phyloP scores from a whole-genome alignment of 2,113 vertebrate genomes.

The Eudyptes chrysolophus region DNA sequence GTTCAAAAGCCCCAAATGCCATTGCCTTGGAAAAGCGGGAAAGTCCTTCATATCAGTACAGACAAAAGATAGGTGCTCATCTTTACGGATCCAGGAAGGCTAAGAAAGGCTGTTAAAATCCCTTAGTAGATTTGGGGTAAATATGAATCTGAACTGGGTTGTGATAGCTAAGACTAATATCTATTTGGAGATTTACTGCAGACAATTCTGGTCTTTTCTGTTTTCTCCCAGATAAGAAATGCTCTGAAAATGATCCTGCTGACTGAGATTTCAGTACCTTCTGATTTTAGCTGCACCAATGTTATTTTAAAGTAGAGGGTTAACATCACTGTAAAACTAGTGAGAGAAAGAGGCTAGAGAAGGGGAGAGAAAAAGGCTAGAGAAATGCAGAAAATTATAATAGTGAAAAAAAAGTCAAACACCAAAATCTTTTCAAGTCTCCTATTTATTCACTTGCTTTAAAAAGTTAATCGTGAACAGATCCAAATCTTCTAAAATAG shows the following conservation, averaged over 20 bases:
- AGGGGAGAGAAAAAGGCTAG: background rate
- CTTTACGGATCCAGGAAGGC: background rate
- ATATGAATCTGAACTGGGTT: background rate
- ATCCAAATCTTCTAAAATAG: background rate
- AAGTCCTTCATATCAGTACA: background rate
- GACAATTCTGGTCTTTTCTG: background rate
- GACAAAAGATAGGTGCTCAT: background rate
- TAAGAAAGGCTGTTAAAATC: background rate
- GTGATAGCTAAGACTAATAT: background rate
- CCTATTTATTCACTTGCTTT: background rate
- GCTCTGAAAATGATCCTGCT: background rate
- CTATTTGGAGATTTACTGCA: background rate
- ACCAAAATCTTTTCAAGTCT: background rate
- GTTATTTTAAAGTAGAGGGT: background rate
- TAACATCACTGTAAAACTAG: conserved; percentile 1
- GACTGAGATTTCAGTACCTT: conserved; percentile 13
- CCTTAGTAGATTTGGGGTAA: background rate
- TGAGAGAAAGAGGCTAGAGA: background rate
- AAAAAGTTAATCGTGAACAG: background rate
- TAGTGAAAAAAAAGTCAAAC: background rate
- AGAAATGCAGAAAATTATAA: background rate
- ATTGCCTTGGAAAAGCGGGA: background rate
- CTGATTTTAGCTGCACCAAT: conserved; percentile 14
- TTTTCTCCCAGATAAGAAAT: background rate
- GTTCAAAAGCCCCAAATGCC: background rate